A percentile compares a stretch with the other conserved stretches of the same genome.
phyloP scores from a whole-genome alignment of 2,113 vertebrate species.

The Cervus canadensis region DNA sequence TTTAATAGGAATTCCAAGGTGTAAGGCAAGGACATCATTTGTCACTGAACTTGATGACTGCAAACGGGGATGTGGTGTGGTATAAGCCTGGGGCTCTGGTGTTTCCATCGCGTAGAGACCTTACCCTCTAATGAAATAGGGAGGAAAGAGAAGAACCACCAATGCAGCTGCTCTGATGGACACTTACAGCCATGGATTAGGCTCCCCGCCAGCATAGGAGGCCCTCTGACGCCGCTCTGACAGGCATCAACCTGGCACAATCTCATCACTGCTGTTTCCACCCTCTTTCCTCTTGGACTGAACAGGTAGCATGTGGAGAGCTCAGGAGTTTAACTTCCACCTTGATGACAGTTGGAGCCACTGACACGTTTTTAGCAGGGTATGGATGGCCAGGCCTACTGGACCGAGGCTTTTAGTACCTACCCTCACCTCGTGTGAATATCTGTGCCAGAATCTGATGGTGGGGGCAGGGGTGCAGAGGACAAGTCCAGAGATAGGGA shows the following conservation, averaged over 20 bases:
- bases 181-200: background rate
- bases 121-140: background rate
- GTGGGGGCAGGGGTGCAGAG: background rate
- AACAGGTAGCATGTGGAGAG: background rate
- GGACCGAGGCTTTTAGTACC: background rate
- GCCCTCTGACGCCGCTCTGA: background rate
- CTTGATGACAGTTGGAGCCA: background rate
- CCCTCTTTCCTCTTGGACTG: background rate
- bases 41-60: slow-evolving; percentile 57
- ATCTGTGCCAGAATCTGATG: background rate
- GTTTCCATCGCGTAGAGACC: slow-evolving; percentile 10
- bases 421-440: background rate
- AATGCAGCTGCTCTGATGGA: too few species aligned
- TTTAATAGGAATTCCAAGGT: slow-evolving; percentile 60
- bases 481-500: background rate
- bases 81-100: slow-evolving; percentile 53
- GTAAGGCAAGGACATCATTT: slow-evolving; percentile 66
- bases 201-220: background rate
- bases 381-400: background rate
- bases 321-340: background rate
- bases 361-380: background rate
- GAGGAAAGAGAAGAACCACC: background rate
- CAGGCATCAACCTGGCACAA: background rate
- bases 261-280: background rate
- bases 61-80: slow-evolving; percentile 48